Evolutionary conservation across 1,140 invertebrate genomes (phyloP).

Genomic region (Lucilia sericata): DNA sequence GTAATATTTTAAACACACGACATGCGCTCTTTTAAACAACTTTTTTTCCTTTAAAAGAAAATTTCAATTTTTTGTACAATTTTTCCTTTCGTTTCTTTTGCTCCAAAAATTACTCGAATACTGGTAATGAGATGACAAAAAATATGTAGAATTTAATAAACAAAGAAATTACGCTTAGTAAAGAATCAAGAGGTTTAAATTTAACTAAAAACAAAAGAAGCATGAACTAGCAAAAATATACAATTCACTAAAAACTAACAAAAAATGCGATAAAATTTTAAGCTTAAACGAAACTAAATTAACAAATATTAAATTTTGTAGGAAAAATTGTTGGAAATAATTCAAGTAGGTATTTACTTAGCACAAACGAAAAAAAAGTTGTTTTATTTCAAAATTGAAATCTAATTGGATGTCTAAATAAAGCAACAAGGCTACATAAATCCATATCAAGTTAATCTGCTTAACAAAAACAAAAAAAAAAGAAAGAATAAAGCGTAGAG

Average conservation of each 20-base stretch:
- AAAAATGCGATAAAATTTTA: background rate
- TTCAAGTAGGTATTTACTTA: background rate
- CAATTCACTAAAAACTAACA: background rate
- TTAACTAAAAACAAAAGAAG: background rate
- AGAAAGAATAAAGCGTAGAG: too few relatives aligned
- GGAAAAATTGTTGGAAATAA: background rate
- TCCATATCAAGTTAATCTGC: background rate
- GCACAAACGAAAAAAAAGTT: background rate
- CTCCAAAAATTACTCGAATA: background rate
- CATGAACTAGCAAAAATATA: background rate
- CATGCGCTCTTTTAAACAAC: background rate
- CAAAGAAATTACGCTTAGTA: background rate
- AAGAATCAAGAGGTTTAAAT: slow-evolving; percentile 17
- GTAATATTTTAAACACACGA: background rate
- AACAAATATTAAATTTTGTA: background rate
- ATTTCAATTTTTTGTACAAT: too few relatives aligned
- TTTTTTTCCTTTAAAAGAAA: background rate
- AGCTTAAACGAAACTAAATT: background rate
- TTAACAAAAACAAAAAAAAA: background rate
- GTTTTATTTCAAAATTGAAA: background rate
- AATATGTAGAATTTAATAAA: background rate
- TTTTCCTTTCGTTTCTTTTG: too few relatives aligned
- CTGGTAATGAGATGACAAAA: slow-evolving; percentile 20
- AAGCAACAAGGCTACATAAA: background rate
- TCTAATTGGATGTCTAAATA: slow-evolving; percentile 17